A percentile compares a stretch with the other conserved stretches of the same genome.
phyloP scores from a whole-genome alignment of 2,797 vertebrate species.

The Smutsia temminckii region DNA sequence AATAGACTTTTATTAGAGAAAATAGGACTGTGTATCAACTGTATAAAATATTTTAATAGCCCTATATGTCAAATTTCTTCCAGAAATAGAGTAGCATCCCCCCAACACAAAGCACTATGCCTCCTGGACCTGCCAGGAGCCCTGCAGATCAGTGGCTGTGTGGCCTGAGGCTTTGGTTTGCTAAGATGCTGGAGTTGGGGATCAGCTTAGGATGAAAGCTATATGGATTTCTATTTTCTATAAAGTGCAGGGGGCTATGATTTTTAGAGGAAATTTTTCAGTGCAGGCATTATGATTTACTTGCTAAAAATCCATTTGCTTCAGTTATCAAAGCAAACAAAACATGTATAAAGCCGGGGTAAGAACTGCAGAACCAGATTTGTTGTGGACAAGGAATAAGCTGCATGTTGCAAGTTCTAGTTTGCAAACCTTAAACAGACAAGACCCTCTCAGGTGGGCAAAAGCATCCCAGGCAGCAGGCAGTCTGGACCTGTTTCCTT shows the following conservation, averaged over 20 bases:
- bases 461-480: background rate
- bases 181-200: background rate
- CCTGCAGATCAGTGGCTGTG: too few species aligned
- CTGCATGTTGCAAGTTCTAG: background rate
- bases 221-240: background rate
- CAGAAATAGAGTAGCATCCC: background rate
- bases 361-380: background rate
- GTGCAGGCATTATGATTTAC: background rate
- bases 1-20: constrained; percentile 53
- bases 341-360: background rate
- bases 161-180: background rate
- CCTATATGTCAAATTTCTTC: background rate
- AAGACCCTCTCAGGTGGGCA: background rate
- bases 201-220: background rate
- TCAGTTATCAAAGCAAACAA: background rate
- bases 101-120: background rate
- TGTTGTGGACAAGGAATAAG: background rate
- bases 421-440: background rate
- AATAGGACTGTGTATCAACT: background rate
- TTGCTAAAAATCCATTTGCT: background rate
- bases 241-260: background rate
- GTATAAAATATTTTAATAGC: background rate
- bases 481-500: background rate
- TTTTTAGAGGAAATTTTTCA: background rate
- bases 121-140: background rate